Evolutionary conservation across 2,113 vertebrate species (phyloP).

Genomic region (Coregonus clupeaformis): DNA sequence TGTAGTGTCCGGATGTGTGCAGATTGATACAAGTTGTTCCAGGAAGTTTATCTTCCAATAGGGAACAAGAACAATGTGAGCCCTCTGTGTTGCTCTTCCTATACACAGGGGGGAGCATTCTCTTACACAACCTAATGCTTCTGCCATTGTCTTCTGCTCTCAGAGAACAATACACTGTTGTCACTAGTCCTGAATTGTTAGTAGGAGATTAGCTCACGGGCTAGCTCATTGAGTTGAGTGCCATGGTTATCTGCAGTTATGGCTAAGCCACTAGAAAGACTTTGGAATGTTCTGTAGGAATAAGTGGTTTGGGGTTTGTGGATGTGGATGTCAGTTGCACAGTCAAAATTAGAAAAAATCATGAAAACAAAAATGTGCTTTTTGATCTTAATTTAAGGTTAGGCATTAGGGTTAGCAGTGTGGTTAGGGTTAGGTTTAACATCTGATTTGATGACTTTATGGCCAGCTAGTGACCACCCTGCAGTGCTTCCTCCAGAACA

Average conservation of each 20-base stretch:
- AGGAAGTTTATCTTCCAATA: slow-evolving; percentile 43
- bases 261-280: neutral
- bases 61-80: slow-evolving; percentile 36
- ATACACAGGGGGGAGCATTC: neutral
- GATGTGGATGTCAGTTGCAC: no score
- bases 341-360: no score
- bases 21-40: slow-evolving; percentile 35
- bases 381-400: no score
- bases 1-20: slow-evolving; percentile 19
- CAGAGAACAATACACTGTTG: neutral
- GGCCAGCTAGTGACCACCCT: no score
- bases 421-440: neutral
- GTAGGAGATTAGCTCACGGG: neutral
- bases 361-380: no score
- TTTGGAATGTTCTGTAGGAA: neutral
- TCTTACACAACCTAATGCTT: neutral
- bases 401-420: no score
- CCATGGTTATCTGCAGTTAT: neutral
- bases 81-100: slow-evolving; percentile 4
- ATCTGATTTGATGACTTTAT: no score
- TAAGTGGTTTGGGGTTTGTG: no score
- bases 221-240: no score
- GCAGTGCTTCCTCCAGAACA: no score
- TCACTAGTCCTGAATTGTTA: slow-evolving; percentile 2
- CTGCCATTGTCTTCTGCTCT: neutral